Evolutionary conservation across 2,797 vertebrate species (phyloP).

Genomic region (Danio choprae): DNA sequence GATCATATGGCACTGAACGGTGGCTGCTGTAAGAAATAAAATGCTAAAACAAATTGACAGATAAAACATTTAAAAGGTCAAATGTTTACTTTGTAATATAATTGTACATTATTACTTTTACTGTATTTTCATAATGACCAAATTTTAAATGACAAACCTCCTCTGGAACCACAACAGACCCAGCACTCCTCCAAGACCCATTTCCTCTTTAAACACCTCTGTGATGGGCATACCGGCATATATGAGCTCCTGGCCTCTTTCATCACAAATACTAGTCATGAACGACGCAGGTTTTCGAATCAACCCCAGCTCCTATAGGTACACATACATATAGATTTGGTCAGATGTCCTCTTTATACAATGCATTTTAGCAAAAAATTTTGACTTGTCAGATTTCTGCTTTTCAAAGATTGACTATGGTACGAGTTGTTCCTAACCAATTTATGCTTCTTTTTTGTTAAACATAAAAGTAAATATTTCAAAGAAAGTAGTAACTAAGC

Average conservation of each 20-base stretch:
- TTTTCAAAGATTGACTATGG: too few relatives aligned
- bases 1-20: too few relatives aligned
- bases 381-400: too few relatives aligned
- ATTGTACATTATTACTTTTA: too few relatives aligned
- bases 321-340: too few relatives aligned
- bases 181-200: slow-evolving; percentile 94
- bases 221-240: slow-evolving; percentile 99
- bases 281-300: slow-evolving; percentile 98
- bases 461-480: too few relatives aligned
- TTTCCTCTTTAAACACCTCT: slow-evolving; percentile 97
- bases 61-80: too few relatives aligned
- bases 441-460: neutral
- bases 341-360: neutral
- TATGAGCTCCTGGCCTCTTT: slow-evolving; percentile 96
- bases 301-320: slow-evolving; percentile 86
- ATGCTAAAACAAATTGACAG: too few relatives aligned
- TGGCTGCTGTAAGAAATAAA: too few relatives aligned
- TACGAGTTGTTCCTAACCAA: too few relatives aligned
- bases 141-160: slow-evolving; percentile 75
- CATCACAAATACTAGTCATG: slow-evolving; percentile 98
- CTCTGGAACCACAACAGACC: slow-evolving; percentile 98
- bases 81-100: too few relatives aligned
- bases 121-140: neutral
- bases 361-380: neutral
- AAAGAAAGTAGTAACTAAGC: too few relatives aligned